A percentile compares a stretch with the other conserved stretches of the same genome.
Conservation (phyloP, 2,888 invertebrate species). For the Drosophila birchii region DNA sequence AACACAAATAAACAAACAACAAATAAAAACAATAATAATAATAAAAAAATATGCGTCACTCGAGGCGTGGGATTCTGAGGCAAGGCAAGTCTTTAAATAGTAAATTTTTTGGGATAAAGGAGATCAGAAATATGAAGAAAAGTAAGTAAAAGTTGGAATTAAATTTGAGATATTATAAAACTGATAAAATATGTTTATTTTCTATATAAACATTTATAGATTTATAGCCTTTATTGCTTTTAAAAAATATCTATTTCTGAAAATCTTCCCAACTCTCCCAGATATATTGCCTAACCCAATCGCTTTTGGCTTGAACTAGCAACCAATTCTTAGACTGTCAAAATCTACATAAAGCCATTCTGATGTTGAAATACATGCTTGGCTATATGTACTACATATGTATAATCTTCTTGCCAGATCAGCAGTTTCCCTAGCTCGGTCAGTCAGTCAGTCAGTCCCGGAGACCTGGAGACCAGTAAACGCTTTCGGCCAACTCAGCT, state of each 20-base stretch:
- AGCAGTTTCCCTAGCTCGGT: constrained; percentile 53
- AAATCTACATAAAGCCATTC: constrained; percentile 21
- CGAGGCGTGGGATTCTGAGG: constrained; percentile 43
- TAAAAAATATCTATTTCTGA: not conserved
- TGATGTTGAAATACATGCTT: constrained; percentile 16
- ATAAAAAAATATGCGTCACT: constrained; percentile 35
- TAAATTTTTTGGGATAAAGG: constrained; percentile 1
- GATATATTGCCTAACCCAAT: constrained; percentile 29
- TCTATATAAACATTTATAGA: no score
- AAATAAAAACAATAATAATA: not conserved
- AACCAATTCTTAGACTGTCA: constrained; percentile 9
- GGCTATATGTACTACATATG: not conserved
- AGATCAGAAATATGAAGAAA: not conserved
- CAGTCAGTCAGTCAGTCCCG: constrained; percentile 52
- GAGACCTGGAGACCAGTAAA: constrained; percentile 31
- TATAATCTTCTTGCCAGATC: constrained; percentile 36
- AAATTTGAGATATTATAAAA: no score
- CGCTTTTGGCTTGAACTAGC: constrained; percentile 28
- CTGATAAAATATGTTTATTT: no score
- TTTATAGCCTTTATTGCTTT: not conserved
- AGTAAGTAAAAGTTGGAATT: not conserved
- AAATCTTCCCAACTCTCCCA: not conserved
- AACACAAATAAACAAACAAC: constrained; percentile 22
- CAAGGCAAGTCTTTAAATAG: constrained; percentile 23
- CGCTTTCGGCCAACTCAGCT: constrained; percentile 49